Evolutionary conservation across 2,888 invertebrate species (phyloP).

Genomic region (Allolobophora icterica): DNA sequence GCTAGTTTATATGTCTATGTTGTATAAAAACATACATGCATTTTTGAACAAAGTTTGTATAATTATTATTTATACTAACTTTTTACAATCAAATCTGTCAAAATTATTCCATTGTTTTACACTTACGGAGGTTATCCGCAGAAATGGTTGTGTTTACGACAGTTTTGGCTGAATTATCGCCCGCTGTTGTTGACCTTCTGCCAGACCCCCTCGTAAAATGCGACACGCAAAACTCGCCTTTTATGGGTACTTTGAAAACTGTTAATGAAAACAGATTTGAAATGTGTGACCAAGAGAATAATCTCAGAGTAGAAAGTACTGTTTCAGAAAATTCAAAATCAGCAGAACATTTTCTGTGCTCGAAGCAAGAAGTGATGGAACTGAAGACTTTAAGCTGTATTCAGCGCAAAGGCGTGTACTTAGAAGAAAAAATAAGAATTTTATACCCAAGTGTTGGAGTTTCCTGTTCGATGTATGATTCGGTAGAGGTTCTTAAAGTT

Average conservation of each 20-base stretch:
- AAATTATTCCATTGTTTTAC: not conserved
- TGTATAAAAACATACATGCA: not conserved
- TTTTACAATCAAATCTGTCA: not conserved
- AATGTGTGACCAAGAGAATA: not conserved
- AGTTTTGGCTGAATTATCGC: slow-evolving; percentile 27
- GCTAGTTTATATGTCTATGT: too few relatives aligned
- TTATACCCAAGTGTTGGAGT: not conserved
- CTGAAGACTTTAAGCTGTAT: not conserved
- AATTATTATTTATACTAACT: not conserved
- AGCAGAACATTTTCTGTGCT: not conserved
- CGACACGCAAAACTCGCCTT: not conserved
- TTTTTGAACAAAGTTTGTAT: not conserved
- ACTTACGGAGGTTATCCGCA: not conserved
- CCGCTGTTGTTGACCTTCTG: slow-evolving; percentile 13
- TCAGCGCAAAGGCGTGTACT: not conserved
- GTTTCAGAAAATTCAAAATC: not conserved
- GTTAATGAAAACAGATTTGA: not conserved
- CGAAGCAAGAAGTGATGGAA: not conserved
- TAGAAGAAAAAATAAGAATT: not conserved
- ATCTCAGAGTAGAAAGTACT: not conserved
- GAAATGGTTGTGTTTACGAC: slow-evolving; percentile 32
- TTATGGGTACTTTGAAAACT: not conserved
- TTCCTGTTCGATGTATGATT: not conserved
- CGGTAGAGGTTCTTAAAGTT: not conserved
- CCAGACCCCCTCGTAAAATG: not conserved